Conservation (phyloP, 2,113 vertebrate genomes). For the Xyrauchen texanus region DNA sequence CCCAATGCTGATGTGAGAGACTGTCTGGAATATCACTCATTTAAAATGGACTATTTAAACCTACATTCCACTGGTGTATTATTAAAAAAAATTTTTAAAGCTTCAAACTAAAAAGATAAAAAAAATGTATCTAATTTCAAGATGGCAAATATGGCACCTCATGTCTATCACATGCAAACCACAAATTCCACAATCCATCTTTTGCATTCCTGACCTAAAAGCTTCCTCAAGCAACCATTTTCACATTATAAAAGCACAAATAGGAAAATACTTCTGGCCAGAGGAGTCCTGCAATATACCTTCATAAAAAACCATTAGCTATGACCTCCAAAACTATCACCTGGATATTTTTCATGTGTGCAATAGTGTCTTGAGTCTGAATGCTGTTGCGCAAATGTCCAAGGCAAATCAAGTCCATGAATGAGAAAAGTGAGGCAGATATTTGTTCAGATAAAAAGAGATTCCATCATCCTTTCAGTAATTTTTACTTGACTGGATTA, state of each 20-base stretch:
- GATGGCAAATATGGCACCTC: too few species aligned
- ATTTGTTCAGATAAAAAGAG: not conserved
- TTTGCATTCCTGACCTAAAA: slow-evolving; percentile 16
- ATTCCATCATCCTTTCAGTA: too few species aligned
- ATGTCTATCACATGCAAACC: too few species aligned
- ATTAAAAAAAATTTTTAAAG: too few species aligned
- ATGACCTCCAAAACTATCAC: not conserved
- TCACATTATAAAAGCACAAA: slow-evolving; percentile 43
- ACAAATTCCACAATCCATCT: too few species aligned
- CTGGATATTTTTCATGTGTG: slow-evolving; percentile 9
- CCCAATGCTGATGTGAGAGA: slow-evolving; percentile 35
- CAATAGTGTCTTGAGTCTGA: slow-evolving; percentile 11
- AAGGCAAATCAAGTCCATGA: not conserved
- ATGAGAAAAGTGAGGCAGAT: slow-evolving; percentile 2
- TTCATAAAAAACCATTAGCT: too few species aligned
- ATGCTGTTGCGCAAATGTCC: slow-evolving; percentile 5
- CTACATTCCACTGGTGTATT: not conserved
- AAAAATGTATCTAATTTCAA: too few species aligned
- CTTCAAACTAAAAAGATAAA: too few species aligned
- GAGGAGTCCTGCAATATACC: not conserved
- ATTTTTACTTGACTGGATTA: not conserved
- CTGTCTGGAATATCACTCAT: not conserved
- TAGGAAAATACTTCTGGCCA: slow-evolving; percentile 9
- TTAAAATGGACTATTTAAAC: not conserved
- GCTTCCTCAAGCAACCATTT: not conserved